phyloP scores from a whole-genome alignment of 2,888 invertebrate species.

The Tenthredo livida region DNA sequence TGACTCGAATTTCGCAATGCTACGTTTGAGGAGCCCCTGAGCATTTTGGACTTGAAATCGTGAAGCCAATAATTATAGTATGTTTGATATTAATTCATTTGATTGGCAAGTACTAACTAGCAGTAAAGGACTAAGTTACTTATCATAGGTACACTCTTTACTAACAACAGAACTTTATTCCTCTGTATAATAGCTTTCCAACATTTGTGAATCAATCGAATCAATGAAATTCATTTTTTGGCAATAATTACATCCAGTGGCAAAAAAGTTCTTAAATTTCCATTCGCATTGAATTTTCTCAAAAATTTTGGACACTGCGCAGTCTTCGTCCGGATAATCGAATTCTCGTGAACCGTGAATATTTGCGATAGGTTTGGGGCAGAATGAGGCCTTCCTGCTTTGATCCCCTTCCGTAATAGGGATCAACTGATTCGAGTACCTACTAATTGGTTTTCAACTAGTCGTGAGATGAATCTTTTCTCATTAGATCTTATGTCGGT shows the following conservation, averaged over 20 bases:
- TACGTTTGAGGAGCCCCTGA: too few relatives aligned
- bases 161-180: too few relatives aligned
- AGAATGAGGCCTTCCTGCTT: neutral
- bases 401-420: neutral
- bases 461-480: neutral
- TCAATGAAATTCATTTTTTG: too few relatives aligned
- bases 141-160: too few relatives aligned
- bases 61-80: too few relatives aligned
- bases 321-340: neutral
- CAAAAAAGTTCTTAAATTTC: neutral
- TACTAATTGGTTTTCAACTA: neutral
- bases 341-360: neutral
- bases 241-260: too few relatives aligned
- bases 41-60: neutral
- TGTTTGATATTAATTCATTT: too few relatives aligned
- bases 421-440: neutral
- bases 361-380: neutral
- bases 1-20: neutral
- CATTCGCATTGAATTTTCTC: neutral
- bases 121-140: too few relatives aligned
- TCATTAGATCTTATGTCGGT: neutral
- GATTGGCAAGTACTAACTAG: too few relatives aligned
- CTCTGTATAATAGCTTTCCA: too few relatives aligned
- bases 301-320: neutral
- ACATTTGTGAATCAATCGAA: too few relatives aligned